Conservation (phyloP, 2,797 vertebrate species). For the Cercopithecus diana region DNA sequence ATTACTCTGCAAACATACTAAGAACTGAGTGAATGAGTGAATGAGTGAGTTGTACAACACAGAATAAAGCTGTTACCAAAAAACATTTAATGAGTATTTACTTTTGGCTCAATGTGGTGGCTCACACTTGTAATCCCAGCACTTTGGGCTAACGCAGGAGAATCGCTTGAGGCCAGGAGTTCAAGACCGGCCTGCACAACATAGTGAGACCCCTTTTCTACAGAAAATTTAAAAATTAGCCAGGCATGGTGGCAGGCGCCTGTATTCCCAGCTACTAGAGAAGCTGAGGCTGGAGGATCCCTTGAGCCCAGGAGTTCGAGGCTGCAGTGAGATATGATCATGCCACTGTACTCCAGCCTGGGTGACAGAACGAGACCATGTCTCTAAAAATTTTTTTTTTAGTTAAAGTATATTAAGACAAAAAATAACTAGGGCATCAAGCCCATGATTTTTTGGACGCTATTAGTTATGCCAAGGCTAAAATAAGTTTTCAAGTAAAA, state of each 20-base stretch:
- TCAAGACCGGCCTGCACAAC: neutral
- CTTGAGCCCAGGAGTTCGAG: neutral
- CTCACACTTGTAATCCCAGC: neutral
- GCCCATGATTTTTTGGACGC: neutral
- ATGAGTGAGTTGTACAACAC: neutral
- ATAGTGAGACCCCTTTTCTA: neutral
- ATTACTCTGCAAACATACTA: neutral
- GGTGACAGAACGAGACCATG: neutral
- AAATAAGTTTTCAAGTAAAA: slow-evolving; percentile 3
- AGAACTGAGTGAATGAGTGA: neutral
- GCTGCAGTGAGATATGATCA: neutral
- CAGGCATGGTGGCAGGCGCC: neutral
- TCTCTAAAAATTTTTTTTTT: neutral
- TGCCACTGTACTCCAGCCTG: neutral
- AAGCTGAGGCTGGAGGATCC: neutral
- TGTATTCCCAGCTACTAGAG: neutral
- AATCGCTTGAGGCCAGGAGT: neutral
- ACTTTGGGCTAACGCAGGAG: neutral
- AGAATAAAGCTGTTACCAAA: neutral
- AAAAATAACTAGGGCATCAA: neutral
- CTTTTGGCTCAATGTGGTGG: neutral
- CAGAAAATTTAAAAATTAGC: neutral
- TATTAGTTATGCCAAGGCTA: neutral
- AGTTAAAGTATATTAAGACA: neutral
- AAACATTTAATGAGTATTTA: neutral